A percentile compares a stretch with the other conserved stretches of the same genome.
Conservation (phyloP, 1,140 invertebrate genomes). For the Thaumatotibia leucotreta region DNA sequence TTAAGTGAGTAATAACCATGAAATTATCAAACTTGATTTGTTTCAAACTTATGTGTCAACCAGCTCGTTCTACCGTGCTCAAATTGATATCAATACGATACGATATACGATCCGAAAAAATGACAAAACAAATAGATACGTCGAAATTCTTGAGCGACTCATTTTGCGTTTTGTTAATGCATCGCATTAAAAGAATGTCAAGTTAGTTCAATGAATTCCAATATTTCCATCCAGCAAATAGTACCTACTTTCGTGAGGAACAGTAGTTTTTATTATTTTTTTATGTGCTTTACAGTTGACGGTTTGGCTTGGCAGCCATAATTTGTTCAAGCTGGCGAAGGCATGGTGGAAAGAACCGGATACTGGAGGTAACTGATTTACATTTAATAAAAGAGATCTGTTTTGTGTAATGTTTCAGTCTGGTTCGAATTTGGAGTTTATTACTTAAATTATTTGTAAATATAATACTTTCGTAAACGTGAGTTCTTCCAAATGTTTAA, state of each 20-base stretch:
- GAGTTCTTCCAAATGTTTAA: no score
- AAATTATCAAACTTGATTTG: background rate
- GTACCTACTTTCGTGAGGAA: background rate
- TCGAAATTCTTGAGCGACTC: background rate
- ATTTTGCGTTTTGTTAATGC: background rate
- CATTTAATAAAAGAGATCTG: conserved; percentile 2
- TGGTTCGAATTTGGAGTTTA: no score
- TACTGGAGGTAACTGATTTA: conserved; percentile 25
- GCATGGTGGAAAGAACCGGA: conserved; percentile 38
- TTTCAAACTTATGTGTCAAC: no score
- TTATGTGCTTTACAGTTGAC: conserved; percentile 12
- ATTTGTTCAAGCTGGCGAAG: conserved; percentile 24
- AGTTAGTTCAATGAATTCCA: background rate
- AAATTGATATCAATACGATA: no score
- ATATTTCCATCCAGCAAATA: background rate
- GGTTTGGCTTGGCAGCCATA: conserved; percentile 15
- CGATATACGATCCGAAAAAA: no score
- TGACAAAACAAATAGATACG: no score
- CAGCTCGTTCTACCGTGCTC: no score
- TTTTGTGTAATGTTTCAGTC: no score
- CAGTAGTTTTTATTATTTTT: background rate
- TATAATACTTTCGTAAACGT: no score
- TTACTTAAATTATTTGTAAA: no score
- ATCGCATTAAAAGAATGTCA: background rate
- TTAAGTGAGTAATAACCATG: background rate